Conservation (phyloP, 1,140 invertebrate genomes). For the Dinoponera quadriceps region DNA sequence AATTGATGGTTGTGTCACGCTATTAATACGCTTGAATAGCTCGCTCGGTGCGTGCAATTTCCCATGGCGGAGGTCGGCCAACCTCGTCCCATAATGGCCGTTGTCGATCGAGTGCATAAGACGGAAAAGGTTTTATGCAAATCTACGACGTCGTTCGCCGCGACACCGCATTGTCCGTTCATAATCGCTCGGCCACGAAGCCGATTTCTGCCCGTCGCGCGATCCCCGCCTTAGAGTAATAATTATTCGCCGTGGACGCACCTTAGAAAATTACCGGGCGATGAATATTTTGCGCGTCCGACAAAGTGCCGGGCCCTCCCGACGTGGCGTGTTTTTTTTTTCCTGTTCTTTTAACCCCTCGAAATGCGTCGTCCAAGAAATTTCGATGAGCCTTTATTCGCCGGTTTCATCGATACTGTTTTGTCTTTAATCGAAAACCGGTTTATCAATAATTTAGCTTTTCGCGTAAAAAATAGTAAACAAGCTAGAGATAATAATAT, state of each 20-base stretch:
- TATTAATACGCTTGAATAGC: conserved; percentile 60
- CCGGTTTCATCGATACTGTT: not conserved
- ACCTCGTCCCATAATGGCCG: conserved; percentile 68
- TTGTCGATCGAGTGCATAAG: conserved; percentile 68
- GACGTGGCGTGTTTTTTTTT: not conserved
- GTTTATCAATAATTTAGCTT: not conserved
- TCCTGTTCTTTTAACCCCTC: not conserved
- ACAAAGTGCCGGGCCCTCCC: not conserved
- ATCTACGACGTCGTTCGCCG: conserved; percentile 68
- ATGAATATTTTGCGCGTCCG: conserved; percentile 32
- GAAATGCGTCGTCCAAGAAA: not conserved
- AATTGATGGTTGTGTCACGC: conserved; percentile 64
- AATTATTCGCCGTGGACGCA: conserved; percentile 62
- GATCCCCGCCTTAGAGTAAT: conserved; percentile 58
- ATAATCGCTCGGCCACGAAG: conserved; percentile 71
- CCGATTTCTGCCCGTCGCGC: conserved; percentile 50
- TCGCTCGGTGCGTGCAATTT: conserved; percentile 61
- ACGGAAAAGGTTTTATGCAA: conserved; percentile 79
- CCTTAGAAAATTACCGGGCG: conserved; percentile 71
- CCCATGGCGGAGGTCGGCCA: conserved; percentile 40
- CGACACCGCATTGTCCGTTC: conserved; percentile 78
- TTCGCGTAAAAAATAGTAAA: not conserved
- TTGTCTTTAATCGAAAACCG: not conserved
- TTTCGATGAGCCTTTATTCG: not conserved
- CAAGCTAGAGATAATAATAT: not conserved